These are phyloP conservation scores for Habropoda laboriosa DNA, from an alignment of 1,140 invertebrate genomes.

Conservation along the genomic window DNA sequence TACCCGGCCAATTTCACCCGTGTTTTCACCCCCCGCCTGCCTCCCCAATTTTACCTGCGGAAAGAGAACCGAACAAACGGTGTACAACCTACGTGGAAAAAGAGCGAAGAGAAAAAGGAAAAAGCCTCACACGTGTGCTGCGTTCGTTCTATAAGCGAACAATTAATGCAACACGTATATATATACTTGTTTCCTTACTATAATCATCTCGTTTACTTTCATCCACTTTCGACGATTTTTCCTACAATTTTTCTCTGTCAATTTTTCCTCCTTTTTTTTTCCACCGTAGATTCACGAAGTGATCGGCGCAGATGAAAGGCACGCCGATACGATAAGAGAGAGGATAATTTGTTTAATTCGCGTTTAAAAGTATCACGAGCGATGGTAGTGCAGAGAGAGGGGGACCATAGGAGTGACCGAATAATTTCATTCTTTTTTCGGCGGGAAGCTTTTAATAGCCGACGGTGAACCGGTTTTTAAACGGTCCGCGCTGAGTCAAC, in stretches of 20 bases:
- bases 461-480: constrained; percentile 65
- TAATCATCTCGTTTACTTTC: constrained; percentile 1
- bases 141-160: neutral
- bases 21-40: no score
- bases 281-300: neutral
- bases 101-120: neutral
- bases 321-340: constrained; percentile 25
- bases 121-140: neutral
- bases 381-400: neutral
- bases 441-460: constrained; percentile 64
- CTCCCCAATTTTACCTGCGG: neutral
- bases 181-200: neutral
- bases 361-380: constrained; percentile 42
- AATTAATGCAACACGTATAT: constrained; percentile 4
- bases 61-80: constrained; percentile 18
- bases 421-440: constrained; percentile 61
- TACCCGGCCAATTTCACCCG: constrained; percentile 22
- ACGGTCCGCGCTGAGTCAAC: constrained; percentile 60
- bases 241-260: neutral
- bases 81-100: neutral
- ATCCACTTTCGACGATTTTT: neutral
- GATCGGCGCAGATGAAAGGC: constrained; percentile 40
- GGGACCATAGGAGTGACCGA: constrained; percentile 32
- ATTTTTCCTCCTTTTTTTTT: constrained; percentile 5
- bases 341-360: constrained; percentile 61